Evolutionary conservation across 2,113 vertebrate genomes (phyloP).

Genomic region (Anser cygnoides): DNA sequence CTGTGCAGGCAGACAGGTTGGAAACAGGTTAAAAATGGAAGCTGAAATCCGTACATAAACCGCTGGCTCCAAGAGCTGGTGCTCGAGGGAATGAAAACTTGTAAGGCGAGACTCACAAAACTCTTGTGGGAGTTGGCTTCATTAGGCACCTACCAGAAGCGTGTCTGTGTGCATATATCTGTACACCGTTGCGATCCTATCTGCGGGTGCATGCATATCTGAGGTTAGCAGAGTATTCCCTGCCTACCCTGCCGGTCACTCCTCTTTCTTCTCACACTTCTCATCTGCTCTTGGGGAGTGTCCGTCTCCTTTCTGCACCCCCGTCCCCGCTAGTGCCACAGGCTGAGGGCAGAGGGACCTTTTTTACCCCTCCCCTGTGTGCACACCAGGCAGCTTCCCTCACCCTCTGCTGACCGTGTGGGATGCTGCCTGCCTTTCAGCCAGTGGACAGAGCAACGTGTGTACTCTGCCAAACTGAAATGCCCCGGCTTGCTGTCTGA

Average conservation of each 20-base stretch:
- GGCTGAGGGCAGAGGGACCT: not conserved
- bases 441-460: not conserved
- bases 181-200: not conserved
- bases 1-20: not conserved
- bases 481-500: rapidly evolving
- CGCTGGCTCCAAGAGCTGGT: not conserved
- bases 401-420: not conserved
- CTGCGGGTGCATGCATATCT: not conserved
- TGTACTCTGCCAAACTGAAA: not conserved
- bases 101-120: constrained; percentile 17
- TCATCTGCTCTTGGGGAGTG: not conserved
- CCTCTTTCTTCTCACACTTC: not conserved
- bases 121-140: constrained; percentile 11
- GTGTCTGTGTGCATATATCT: not conserved
- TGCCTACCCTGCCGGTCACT: rapidly evolving
- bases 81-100: constrained; percentile 18
- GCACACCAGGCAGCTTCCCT: not conserved
- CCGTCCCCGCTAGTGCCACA: rapidly evolving
- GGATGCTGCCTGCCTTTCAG: not conserved
- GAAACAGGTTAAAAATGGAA: constrained; percentile 30
- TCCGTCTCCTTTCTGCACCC: not conserved
- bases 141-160: not conserved
- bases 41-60: constrained; percentile 12
- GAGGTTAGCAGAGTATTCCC: not conserved
- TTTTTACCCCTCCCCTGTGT: not conserved